phyloP scores from a whole-genome alignment of 1,140 invertebrate genomes.

The Anoplolepis gracilipes region DNA sequence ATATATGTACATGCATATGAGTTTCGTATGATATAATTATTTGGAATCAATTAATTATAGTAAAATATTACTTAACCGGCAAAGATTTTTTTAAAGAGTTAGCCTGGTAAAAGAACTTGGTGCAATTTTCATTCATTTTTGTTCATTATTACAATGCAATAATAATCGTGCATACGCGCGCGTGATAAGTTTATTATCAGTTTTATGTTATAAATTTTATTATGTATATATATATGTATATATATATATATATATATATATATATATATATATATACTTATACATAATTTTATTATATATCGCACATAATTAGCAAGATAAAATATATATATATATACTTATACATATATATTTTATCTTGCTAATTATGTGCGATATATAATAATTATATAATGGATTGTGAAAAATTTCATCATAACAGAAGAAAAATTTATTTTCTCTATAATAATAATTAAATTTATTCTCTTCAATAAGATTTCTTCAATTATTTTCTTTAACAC shows the following conservation, averaged over 20 bases:
- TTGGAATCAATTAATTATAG: conserved; percentile 11
- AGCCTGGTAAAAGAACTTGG: conserved; percentile 14
- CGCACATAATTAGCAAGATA: neutral
- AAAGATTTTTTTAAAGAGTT: neutral
- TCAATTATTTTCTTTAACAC: neutral
- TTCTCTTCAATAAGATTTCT: conserved; percentile 3
- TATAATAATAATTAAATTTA: neutral
- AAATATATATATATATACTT: neutral
- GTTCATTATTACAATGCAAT: conserved; percentile 38
- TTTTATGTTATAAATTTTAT: conserved; percentile 44
- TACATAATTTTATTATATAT: conserved; percentile 38
- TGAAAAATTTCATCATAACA: neutral
- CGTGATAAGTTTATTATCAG: conserved; percentile 11
- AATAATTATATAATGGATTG: conserved; percentile 2
- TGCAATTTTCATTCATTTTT: conserved; percentile 46
- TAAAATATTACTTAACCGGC: neutral
- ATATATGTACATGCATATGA: neutral
- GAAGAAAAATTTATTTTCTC: neutral
- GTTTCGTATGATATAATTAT: conserved; percentile 10
- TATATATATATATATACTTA: too few relatives aligned
- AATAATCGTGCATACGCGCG: neutral
- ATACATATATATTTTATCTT: neutral
- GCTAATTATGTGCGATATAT: neutral
- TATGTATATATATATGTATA: neutral
- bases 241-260: too few relatives aligned